Evolutionary conservation across 2,888 invertebrate species (phyloP).

Genomic region (Gasteruption jaculator): DNA sequence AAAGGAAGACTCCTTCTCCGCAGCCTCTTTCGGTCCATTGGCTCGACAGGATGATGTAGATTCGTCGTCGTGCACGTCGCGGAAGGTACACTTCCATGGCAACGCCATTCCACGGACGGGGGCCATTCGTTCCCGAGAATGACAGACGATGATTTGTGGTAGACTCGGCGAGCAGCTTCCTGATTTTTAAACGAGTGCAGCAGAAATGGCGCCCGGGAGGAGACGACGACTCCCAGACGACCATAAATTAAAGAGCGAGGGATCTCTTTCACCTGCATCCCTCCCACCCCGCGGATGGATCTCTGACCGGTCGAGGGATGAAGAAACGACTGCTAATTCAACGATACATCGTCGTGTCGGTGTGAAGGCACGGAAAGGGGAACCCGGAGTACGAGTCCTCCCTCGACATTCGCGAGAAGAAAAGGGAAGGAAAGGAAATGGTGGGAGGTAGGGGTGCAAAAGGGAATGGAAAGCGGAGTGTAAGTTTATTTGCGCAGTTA

Average conservation of each 20-base stretch:
- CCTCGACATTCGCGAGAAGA: neutral
- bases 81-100: conserved; percentile 23
- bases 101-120: conserved; percentile 25
- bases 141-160: conserved; percentile 48
- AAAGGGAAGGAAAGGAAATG: neutral
- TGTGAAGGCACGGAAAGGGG: no score
- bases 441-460: no score
- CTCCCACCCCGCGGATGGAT: no score
- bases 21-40: conserved; percentile 47
- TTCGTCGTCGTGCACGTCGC: conserved; percentile 30
- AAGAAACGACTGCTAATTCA: no score
- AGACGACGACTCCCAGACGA: conserved; percentile 33
- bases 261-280: conserved; percentile 1
- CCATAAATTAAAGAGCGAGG: conserved; percentile 34
- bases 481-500: conserved; percentile 28
- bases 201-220: conserved; percentile 30
- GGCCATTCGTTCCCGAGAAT: conserved; percentile 39
- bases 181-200: conserved; percentile 47
- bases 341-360: no score
- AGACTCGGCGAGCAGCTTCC: conserved; percentile 37
- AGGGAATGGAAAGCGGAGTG: conserved; percentile 27
- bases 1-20: conserved; percentile 21
- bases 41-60: conserved; percentile 46
- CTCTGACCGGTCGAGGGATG: no score
- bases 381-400: no score